Evolutionary conservation across 2,113 vertebrate genomes (phyloP), one percentile per base, ranked within the genome.

Genomic region (Meles meles): DNA sequence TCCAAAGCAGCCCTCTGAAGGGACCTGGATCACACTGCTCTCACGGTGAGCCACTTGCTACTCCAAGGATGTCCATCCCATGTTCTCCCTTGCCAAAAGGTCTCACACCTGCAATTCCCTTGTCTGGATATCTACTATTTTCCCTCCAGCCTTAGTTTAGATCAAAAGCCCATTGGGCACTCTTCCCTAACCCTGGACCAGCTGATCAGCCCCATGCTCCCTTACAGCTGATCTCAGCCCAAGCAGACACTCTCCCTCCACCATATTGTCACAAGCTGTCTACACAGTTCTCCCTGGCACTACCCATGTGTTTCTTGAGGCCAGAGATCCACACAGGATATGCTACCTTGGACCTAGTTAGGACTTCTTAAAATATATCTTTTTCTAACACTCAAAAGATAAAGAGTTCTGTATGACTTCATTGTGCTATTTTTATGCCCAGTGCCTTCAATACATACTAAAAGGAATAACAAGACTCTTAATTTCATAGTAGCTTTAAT

Each of bases 401-500:
- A 49, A 17, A 47, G 88, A 86, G 0, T 77, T 71, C 42, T 85
- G 2, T 59, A 15, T 55, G 76, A 82, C 72, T 83, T 82, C 39
- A 15, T 55, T 77, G 18, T 69, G 7, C 37, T 90, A 10, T 80
- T 86, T 91, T 91, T 84, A 47, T 69, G 69, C 13, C 44, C 20
- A 91, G 2, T 71, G 52, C 3, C 42, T 69, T 83, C 55, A 55
- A 59, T 90, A 10, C 6, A 34, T 15, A 25, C 20, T 74, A 31
- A 90, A 65, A 93, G 37, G 80, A 90, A 83, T 55, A 86, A 61
- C 52, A n/a, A 65, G 67, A 49, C 34, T 25, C 7, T 67, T 83
- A 52, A 57, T 76, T 52, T 95, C 52, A 63, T n/a, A 55, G 15
- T 77, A n/a, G 31, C 61, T 81, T 83, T 88, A 84, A 29, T 59